Evolutionary conservation across 30 jellyfish, hydroid and myxozoan species (phyloP), one percentile per base, ranked within the genome.

Genomic region (Aurelia sp.): DNA sequence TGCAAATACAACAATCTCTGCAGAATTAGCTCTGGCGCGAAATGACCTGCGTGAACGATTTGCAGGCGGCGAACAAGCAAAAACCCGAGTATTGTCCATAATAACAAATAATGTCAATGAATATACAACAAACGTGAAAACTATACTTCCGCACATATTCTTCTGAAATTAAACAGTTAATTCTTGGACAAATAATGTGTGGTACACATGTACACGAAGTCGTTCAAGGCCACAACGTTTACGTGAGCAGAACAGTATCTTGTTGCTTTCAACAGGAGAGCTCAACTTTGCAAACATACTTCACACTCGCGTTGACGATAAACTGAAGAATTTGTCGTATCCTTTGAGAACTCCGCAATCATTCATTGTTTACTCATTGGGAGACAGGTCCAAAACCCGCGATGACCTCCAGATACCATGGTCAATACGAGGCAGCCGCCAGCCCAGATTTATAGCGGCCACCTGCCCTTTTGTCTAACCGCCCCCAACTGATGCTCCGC

Each of bases 351-450:
- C 78, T 84, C 93, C 93, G 93, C 86, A 59, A 71, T 70, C 81
- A 40, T 55, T 71, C 82, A 64, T 84, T 84, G 93, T 84, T 84
- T 84, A 66, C 84, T 84, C 93, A 71, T 20, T 73, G 87, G 82
- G 93, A 76, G 93, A 71, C 93, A 84, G 84, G 93, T 84, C 81
- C 84, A 59, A 84, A 84, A 82, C 87, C 93, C 87, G 84, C 83
- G 87, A 72, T 71, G 81, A 73, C 86, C 93, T 71, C 77, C 79
- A 40, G 86, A 53, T 81, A 75, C 74, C 86, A 72, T 76, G 66
- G 79, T 78, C 79, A 62, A 37, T 62, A 78, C 55, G 53, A 74
- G 71, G 79, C 71, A 78, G 79, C 89, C 79, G 66, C 79, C 20
- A 61, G 89, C 89, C 89, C 89, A 37, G 18, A 69, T 30, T 23